Percentiles rank a stretch among this genome's conserved stretches.
These are phyloP conservation scores for Cerceris rybyensis DNA, from an alignment of 2,888 invertebrate genomes.

Conservation along the genomic window DNA sequence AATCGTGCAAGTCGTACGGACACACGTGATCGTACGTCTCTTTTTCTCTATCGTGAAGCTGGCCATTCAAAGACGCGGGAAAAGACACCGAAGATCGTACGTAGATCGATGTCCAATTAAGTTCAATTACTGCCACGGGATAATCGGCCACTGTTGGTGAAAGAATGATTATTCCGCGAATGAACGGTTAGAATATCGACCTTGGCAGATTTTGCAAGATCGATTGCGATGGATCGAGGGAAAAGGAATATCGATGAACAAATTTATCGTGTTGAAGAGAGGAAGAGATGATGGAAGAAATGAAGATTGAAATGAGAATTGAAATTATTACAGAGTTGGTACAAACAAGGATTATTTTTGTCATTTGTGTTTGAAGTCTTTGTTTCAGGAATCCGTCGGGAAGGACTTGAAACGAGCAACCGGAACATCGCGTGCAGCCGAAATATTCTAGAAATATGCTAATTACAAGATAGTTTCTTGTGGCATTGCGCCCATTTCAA, in stretches of 20 bases:
- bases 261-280: not conserved
- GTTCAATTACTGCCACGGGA: conserved; percentile 62
- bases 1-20: conserved; percentile 32
- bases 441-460: conserved; percentile 76
- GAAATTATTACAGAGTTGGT: not conserved
- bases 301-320: not conserved
- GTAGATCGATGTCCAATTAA: conserved; percentile 68
- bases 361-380: conserved; percentile 39
- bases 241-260: not conserved
- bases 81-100: conserved; percentile 40
- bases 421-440: conserved; percentile 74
- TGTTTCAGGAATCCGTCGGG: conserved; percentile 60
- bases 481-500: conserved; percentile 68
- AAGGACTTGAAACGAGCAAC: conserved; percentile 55
- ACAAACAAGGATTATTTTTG: conserved; percentile 5
- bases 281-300: not conserved
- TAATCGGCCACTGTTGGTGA: conserved; percentile 62
- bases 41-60: conserved; percentile 2
- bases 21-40: not conserved
- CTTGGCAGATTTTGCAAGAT: conserved; percentile 63
- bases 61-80: conserved; percentile 26
- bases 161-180: conserved; percentile 61
- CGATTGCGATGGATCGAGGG: conserved; percentile 8
- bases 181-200: conserved; percentile 52
- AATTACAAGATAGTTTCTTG: conserved; percentile 72